Evolutionary conservation across 2,888 invertebrate genomes (phyloP).

Genomic region (Chelonus formosanus): DNA sequence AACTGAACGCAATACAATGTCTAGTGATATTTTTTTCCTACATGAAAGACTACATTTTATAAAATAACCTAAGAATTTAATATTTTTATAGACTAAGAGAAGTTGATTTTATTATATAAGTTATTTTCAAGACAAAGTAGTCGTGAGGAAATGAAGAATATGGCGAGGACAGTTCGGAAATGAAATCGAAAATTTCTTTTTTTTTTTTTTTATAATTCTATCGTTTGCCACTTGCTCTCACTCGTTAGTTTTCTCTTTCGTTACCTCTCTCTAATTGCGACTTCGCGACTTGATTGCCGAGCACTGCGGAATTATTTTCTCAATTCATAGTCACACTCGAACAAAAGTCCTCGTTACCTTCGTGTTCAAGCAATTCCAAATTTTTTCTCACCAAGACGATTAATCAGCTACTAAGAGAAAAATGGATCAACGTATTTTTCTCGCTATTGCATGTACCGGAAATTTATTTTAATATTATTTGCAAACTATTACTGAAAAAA

Average conservation of each 20-base stretch:
- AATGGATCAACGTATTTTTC: constrained; percentile 9
- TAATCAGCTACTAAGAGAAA: constrained; percentile 3
- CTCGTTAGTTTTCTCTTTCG: constrained; percentile 27
- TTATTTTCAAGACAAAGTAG: neutral
- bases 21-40: no score
- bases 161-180: constrained; percentile 9
- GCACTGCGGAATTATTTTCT: constrained; percentile 39
- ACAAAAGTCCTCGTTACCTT: constrained; percentile 40
- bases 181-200: neutral
- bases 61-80: no score
- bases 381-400: constrained; percentile 17
- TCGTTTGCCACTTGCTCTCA: constrained; percentile 22
- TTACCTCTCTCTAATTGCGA: constrained; percentile 39
- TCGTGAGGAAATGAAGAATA: constrained; percentile 32
- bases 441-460: constrained; percentile 11
- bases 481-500: no score
- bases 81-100: no score
- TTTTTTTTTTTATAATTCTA: neutral
- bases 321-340: constrained; percentile 35
- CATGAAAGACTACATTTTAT: no score
- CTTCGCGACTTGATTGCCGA: constrained; percentile 39
- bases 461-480: neutral
- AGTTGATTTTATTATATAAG: no score
- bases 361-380: constrained; percentile 11
- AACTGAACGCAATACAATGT: no score